phyloP scores from a whole-genome alignment of 1,140 invertebrate genomes.

The Meloidogyne floridensis region DNA sequence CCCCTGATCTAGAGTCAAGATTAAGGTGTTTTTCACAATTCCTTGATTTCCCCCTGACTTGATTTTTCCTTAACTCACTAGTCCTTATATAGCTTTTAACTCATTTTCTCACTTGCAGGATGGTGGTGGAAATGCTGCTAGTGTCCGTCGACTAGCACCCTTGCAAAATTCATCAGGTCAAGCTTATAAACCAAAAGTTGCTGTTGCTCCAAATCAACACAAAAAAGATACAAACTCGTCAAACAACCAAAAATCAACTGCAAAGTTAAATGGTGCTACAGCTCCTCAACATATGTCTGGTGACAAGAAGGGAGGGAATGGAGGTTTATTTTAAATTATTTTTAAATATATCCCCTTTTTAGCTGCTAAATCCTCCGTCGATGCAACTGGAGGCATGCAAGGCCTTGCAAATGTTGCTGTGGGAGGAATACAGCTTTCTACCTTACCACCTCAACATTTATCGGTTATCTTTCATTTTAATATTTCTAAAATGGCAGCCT shows the following conservation, averaged over 20 bases:
- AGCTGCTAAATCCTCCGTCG: not conserved
- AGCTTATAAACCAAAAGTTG: conserved; percentile 58
- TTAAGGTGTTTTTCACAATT: too few species aligned
- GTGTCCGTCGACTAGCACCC: conserved; percentile 25
- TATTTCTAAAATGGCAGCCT: not conserved
- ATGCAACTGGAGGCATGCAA: conserved; percentile 5
- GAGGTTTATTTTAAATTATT: not conserved
- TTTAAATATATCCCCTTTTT: not conserved
- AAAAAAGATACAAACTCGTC: not conserved
- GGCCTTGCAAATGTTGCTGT: not conserved
- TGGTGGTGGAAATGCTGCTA: not conserved
- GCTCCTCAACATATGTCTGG: conserved; percentile 12
- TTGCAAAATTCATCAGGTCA: conserved; percentile 47
- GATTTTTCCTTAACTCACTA: too few species aligned
- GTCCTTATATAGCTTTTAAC: too few species aligned
- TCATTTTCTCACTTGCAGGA: not conserved
- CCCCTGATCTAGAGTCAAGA: too few species aligned
- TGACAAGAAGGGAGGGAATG: not conserved
- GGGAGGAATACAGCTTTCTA: conserved; percentile 11
- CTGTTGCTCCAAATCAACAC: conserved; percentile 44
- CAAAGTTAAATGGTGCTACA: conserved; percentile 29
- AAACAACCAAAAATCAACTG: not conserved
- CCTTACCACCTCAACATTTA: conserved; percentile 33
- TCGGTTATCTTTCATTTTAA: conserved; percentile 19
- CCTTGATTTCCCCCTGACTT: too few species aligned